A percentile compares a stretch with the other conserved stretches of the same genome.
These are phyloP conservation scores for Eulacestoma nigropectus DNA, from an alignment of 2,113 vertebrate species.

Conservation along the genomic window DNA sequence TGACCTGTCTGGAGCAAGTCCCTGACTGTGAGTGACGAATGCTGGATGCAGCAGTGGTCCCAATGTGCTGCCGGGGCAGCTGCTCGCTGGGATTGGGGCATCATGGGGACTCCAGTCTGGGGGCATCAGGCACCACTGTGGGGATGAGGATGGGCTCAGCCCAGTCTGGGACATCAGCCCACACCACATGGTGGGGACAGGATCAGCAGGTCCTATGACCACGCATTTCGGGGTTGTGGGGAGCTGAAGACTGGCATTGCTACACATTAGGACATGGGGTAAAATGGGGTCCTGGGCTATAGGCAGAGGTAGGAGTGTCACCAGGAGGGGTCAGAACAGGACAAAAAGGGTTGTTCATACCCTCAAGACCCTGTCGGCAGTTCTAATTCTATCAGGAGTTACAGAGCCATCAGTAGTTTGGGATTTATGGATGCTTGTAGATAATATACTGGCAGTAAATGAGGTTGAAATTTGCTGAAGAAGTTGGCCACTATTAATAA, in stretches of 20 bases:
- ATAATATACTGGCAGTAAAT: background rate
- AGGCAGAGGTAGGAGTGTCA: background rate
- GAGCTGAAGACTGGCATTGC: background rate
- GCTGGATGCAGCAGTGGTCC: background rate
- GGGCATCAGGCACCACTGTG: background rate
- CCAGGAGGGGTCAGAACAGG: background rate
- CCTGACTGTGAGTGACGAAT: background rate
- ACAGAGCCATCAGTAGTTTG: background rate
- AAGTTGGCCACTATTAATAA: background rate
- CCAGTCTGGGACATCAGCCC: background rate
- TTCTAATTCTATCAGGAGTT: background rate
- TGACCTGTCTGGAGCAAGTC: background rate
- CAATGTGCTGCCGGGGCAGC: background rate
- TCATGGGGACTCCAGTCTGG: fast-evolving
- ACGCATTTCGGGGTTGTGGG: background rate
- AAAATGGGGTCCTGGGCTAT: background rate
- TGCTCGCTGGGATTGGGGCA: fast-evolving
- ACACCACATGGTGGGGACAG: fast-evolving
- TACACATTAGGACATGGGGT: background rate
- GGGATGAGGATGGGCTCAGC: background rate
- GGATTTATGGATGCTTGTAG: background rate
- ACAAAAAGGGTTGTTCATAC: background rate
- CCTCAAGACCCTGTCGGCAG: background rate
- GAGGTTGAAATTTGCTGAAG: background rate
- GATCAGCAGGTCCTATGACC: background rate